Conservation (phyloP, 2,888 invertebrate species). For the Himalopsyche tibetana region DNA sequence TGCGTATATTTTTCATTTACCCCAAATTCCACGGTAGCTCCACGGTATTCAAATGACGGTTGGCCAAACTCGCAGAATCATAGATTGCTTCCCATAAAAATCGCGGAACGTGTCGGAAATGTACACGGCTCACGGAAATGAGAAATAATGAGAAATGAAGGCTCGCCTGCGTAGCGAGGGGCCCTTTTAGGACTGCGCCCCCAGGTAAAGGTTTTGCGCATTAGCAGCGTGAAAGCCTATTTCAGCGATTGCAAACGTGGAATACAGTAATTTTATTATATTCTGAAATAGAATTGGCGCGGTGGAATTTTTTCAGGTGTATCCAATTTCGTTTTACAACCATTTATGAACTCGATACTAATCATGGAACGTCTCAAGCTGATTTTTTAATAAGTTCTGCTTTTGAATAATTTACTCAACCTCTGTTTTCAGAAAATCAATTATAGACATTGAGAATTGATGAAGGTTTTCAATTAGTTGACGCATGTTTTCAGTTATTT, state of each 20-base stretch:
- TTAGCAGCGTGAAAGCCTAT: conserved; percentile 34
- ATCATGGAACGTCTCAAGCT: too few species aligned
- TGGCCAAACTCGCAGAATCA: conserved; percentile 10
- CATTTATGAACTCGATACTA: too few species aligned
- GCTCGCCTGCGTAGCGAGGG: conserved; percentile 30
- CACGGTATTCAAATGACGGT: conserved; percentile 5
- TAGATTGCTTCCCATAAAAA: conserved; percentile 16
- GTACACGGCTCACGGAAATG: conserved; percentile 30
- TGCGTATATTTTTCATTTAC: conserved; percentile 26
- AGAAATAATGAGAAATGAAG: conserved; percentile 34
- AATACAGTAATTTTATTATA: too few species aligned
- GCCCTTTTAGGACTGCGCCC: conserved; percentile 28
- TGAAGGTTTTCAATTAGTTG: too few species aligned
- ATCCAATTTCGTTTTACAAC: too few species aligned
- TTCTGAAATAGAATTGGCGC: too few species aligned
- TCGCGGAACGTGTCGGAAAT: conserved; percentile 24
- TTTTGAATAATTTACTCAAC: too few species aligned
- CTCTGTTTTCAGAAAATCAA: too few species aligned
- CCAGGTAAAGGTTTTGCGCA: conserved; percentile 24
- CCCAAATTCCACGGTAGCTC: not conserved
- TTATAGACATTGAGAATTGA: too few species aligned
- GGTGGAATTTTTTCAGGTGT: too few species aligned
- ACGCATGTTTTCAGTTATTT: too few species aligned
- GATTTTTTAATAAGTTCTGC: too few species aligned
- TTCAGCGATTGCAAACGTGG: conserved; percentile 2